Percentiles rank a stretch among this genome's conserved stretches.
These are phyloP conservation scores for Dryas iulia DNA, from an alignment of 1,140 invertebrate species.

Conservation along the genomic window DNA sequence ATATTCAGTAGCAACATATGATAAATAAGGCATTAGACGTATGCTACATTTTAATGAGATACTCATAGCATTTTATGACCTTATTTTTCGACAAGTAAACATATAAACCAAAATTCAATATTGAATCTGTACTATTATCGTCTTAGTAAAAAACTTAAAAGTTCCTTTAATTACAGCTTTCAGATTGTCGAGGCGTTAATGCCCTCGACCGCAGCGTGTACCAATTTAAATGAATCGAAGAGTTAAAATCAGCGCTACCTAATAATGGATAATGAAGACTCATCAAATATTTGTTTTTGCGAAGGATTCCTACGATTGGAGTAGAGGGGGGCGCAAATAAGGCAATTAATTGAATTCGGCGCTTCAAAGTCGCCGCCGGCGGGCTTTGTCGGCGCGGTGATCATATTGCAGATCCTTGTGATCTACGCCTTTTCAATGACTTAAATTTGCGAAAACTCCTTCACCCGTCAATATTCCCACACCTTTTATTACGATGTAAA, in stretches of 20 bases:
- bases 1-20: not conserved
- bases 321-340: constrained; percentile 62
- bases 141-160: not conserved
- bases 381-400: constrained; percentile 74
- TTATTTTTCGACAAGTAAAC: not conserved
- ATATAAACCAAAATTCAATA: not conserved
- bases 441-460: constrained; percentile 48
- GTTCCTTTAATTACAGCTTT: not conserved
- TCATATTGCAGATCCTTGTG: constrained; percentile 52
- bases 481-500: constrained; percentile 33
- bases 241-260: constrained; percentile 47
- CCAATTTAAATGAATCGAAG: constrained; percentile 17
- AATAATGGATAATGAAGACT: constrained; percentile 72
- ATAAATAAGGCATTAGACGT: not conserved
- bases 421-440: constrained; percentile 29
- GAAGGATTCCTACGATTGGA: constrained; percentile 62
- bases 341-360: constrained; percentile 79
- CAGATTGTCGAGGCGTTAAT: not conserved
- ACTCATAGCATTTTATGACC: not conserved
- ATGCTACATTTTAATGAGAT: not conserved
- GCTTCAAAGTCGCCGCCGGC: constrained; percentile 66
- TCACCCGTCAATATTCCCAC: constrained; percentile 42
- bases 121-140: not conserved
- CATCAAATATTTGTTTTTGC: constrained; percentile 76
- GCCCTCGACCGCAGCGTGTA: not conserved